Conservation (phyloP, 2,113 vertebrate genomes). For the Labeo rohita region DNA sequence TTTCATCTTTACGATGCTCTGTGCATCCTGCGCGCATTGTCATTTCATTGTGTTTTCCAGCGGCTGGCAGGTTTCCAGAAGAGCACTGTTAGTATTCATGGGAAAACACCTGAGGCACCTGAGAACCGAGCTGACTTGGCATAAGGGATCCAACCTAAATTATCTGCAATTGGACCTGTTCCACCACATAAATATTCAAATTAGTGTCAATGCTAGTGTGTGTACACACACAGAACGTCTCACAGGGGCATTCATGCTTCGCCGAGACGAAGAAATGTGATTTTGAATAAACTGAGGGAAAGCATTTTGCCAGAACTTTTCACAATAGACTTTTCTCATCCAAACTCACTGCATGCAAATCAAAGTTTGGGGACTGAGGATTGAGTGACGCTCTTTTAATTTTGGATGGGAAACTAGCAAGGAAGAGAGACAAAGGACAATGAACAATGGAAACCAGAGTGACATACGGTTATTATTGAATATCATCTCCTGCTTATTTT, state of each 20-base stretch:
- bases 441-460: constrained; percentile 20
- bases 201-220: constrained; percentile 64
- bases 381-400: not conserved
- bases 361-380: constrained; percentile 8
- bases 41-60: constrained; percentile 23
- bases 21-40: constrained; percentile 19
- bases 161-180: constrained; percentile 57
- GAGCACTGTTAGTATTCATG: not conserved
- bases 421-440: constrained; percentile 22
- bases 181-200: constrained; percentile 77
- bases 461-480: not conserved
- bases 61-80: constrained; percentile 30
- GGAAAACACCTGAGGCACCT: constrained; percentile 45
- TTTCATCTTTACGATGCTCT: constrained; percentile 7
- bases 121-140: constrained; percentile 43
- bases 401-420: constrained; percentile 4
- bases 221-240: constrained; percentile 74
- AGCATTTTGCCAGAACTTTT: constrained; percentile 23
- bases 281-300: constrained; percentile 25
- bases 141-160: constrained; percentile 27
- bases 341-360: not conserved
- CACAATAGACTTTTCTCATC: constrained; percentile 7
- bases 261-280: constrained; percentile 57
- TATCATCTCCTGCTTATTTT: constrained; percentile 2
- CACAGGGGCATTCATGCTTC: constrained; percentile 64